phyloP scores from a whole-genome alignment of 2,888 invertebrate genomes.

The Eristalinus aeneus region DNA sequence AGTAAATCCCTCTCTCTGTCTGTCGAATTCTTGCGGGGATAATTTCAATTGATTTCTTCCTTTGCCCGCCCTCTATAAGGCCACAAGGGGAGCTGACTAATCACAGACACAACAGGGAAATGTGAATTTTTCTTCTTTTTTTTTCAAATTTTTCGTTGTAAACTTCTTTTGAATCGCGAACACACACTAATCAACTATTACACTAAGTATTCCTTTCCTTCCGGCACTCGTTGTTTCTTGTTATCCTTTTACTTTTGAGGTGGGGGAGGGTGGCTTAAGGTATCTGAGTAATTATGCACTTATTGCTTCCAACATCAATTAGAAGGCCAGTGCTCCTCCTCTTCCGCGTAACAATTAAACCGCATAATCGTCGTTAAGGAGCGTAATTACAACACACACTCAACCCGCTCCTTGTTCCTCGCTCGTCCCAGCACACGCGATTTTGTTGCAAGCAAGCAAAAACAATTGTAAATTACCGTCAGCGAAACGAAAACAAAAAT shows the following conservation, averaged over 20 bases:
- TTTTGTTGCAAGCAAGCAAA: slow-evolving; percentile 7
- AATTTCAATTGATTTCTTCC: not conserved
- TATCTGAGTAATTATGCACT: slow-evolving; percentile 44
- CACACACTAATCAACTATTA: slow-evolving; percentile 19
- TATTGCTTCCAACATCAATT: slow-evolving; percentile 63
- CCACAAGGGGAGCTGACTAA: not conserved
- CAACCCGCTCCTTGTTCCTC: slow-evolving; percentile 10
- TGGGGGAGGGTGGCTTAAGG: not conserved
- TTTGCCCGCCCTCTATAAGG: no score
- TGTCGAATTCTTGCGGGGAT: not conserved
- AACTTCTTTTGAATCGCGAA: not conserved
- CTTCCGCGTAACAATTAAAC: slow-evolving; percentile 70
- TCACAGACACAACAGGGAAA: slow-evolving; percentile 48
- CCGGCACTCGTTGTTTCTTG: slow-evolving; percentile 22
- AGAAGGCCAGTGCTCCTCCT: slow-evolving; percentile 60
- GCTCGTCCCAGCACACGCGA: slow-evolving; percentile 23
- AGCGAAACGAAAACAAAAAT: slow-evolving; percentile 8
- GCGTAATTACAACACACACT: slow-evolving; percentile 61
- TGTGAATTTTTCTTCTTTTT: not conserved
- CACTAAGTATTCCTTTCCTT: slow-evolving; percentile 50
- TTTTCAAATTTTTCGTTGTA: not conserved
- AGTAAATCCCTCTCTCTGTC: slow-evolving; percentile 33
- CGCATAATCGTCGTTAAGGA: slow-evolving; percentile 69
- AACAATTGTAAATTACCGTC: slow-evolving; percentile 2
- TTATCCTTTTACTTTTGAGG: slow-evolving; percentile 42